phyloP scores from a whole-genome alignment of 2,113 vertebrate genomes.

The Osmerus mordax region DNA sequence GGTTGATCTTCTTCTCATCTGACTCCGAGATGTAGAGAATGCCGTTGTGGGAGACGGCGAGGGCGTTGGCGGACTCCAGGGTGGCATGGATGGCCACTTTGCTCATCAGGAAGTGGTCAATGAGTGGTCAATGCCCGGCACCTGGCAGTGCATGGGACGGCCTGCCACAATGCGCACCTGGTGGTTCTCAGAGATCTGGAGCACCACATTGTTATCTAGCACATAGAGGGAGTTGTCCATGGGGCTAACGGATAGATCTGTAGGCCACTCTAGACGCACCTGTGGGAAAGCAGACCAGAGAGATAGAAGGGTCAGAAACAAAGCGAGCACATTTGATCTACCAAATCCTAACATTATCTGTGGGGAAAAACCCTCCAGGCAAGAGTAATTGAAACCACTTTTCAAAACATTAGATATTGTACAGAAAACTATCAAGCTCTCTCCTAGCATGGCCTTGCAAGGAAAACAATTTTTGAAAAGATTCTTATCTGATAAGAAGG shows the following conservation, averaged over 20 bases:
- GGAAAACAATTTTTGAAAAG: slow-evolving; percentile 29
- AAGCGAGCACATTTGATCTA: slow-evolving; percentile 32
- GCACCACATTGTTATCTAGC: slow-evolving; percentile 94
- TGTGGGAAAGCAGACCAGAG: slow-evolving; percentile 44
- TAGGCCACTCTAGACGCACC: slow-evolving; percentile 98
- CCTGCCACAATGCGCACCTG: slow-evolving; percentile 95
- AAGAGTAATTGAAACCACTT: slow-evolving; percentile 35
- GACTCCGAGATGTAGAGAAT: slow-evolving; percentile 94
- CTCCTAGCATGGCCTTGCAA: slow-evolving; percentile 20
- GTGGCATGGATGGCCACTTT: slow-evolving; percentile 93
- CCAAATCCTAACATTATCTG: slow-evolving; percentile 37
- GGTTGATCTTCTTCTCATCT: slow-evolving; percentile 95
- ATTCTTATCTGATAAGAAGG: slow-evolving; percentile 56
- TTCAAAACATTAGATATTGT: slow-evolving; percentile 26
- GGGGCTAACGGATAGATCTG: slow-evolving; percentile 90
- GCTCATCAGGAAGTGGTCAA: slow-evolving; percentile 94
- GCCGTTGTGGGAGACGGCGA: slow-evolving; percentile 89
- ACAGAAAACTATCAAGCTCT: slow-evolving; percentile 20
- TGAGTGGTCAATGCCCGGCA: slow-evolving; percentile 94
- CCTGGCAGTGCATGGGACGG: slow-evolving; percentile 97
- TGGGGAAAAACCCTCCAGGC: slow-evolving; percentile 16
- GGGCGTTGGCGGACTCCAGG: slow-evolving; percentile 87
- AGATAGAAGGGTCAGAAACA: background rate
- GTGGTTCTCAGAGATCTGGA: slow-evolving; percentile 97
- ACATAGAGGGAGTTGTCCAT: slow-evolving; percentile 97